Evolutionary conservation across 2,888 invertebrate species (phyloP), one percentile per base, ranked within the genome.

Genomic region (Epinotia brunnichana): DNA sequence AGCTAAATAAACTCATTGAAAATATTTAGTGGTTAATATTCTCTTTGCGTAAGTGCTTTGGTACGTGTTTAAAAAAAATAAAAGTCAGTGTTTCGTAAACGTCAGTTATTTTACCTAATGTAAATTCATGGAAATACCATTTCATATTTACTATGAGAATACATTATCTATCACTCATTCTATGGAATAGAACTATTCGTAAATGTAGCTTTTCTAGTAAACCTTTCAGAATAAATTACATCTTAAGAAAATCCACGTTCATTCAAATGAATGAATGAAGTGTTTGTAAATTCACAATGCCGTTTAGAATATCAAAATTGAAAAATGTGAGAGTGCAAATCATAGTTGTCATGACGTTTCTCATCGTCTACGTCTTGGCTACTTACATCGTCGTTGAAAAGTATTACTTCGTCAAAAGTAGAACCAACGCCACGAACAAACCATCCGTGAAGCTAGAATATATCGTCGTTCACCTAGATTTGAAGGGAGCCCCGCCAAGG

Each of bases 401-500:
- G 15, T 53, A 51, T 63, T n/a, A 21, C 21, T 64, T 39, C 2
- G 2, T 21, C 15, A 53, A 64, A 19, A 7, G 13, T 10, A 61
- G 44, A 24, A 13, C 7, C 24, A 63, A 24, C 11, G 17, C 13
- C 9, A 24, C 35, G 13, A 39, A 1, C 3, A 9, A 10, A 11
- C 24, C 21, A 9, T 54, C 17, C 2, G 19, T 72, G n/a, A 19
- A n/a, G 0, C 74, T 92, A n/a, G 77, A 85, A 0, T 91, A 95
- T 74, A 94, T 96, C 73, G 93, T 97, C 35, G 96, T 98, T 1
- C 98, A 98, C 87, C 87, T 98, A 29, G 98, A 98, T 88, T 87
- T 98, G 17, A 98, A 98, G 86, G 97, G 97, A 10, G 96, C 97
- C 1, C 97, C 97, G 0, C 96, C 96, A 0, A 95, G 95, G 79